phyloP scores from a whole-genome alignment of 2,113 vertebrate species.

The Corythaixoides concolor region DNA sequence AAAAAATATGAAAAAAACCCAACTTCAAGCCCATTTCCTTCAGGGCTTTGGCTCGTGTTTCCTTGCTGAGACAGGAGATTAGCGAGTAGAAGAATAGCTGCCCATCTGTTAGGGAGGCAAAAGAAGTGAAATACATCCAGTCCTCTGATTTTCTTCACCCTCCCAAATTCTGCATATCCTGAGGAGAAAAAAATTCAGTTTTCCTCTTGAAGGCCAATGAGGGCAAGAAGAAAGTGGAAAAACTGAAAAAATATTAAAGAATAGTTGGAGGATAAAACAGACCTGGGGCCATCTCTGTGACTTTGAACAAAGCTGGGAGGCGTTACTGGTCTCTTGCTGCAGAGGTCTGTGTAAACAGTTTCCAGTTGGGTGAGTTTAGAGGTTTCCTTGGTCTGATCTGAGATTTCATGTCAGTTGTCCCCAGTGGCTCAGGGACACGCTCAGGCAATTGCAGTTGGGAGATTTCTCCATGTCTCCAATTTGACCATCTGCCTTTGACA shows the following conservation, averaged over 20 bases:
- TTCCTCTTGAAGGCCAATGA: not conserved
- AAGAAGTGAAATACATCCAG: not conserved
- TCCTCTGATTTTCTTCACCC: not conserved
- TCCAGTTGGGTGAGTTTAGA: not conserved
- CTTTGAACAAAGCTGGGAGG: not conserved
- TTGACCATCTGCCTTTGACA: conserved; percentile 22
- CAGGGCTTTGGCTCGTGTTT: not conserved
- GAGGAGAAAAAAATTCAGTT: not conserved
- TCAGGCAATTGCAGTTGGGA: not conserved
- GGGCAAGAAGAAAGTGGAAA: not conserved
- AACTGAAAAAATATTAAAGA: not conserved
- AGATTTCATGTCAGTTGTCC: not conserved
- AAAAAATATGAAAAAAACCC: not conserved
- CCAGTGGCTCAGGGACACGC: not conserved
- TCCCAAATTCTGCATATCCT: not conserved
- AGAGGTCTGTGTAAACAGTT: not conserved
- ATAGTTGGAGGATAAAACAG: not conserved
- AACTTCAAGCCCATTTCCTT: not conserved
- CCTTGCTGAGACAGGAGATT: not conserved
- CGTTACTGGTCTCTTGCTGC: not conserved
- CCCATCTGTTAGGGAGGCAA: conserved; percentile 11
- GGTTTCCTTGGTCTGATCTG: not conserved
- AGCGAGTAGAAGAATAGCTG: not conserved
- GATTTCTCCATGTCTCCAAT: not conserved
- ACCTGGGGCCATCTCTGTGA: not conserved